These are phyloP conservation scores for Zoanthus gigantus DNA, from an alignment of 92 coral and sea anemone genomes.

Conservation along the genomic window DNA sequence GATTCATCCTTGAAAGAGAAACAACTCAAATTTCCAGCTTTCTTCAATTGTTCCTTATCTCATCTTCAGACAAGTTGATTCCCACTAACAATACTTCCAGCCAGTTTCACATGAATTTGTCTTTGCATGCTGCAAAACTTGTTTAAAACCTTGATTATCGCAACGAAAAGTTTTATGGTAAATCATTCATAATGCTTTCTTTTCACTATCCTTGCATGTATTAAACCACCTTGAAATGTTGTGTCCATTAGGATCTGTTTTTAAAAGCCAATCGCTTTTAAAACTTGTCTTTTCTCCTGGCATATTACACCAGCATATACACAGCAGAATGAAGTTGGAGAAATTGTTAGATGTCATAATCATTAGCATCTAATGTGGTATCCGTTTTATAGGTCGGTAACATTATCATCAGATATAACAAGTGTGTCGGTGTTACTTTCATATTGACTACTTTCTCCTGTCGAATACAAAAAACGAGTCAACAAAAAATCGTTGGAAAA, in stretches of 20 bases:
- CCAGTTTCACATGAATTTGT: conserved; percentile 1
- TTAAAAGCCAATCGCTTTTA: neutral
- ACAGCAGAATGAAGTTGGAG: conserved; percentile 15
- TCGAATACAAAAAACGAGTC: conserved; percentile 51
- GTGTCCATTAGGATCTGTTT: neutral
- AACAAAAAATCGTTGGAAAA: conserved; percentile 39
- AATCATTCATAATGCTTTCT: neutral
- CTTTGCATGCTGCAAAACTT: conserved; percentile 34
- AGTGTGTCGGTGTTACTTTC: conserved; percentile 53
- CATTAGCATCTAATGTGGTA: conserved; percentile 12
- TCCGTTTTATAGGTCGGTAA: conserved; percentile 26
- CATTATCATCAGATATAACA: conserved; percentile 41
- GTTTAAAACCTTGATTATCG: conserved; percentile 21
- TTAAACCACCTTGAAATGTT: neutral
- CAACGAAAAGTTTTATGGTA: neutral
- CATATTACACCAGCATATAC: conserved; percentile 44
- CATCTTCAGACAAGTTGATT: neutral
- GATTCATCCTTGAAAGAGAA: conserved; percentile 47
- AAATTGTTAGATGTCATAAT: conserved; percentile 34
- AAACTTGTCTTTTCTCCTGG: conserved; percentile 48
- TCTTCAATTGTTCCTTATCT: conserved; percentile 19
- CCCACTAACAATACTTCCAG: neutral
- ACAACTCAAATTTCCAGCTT: conserved; percentile 47
- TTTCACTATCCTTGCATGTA: neutral
- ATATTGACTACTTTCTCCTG: conserved; percentile 28